Evolutionary conservation across 2,888 invertebrate genomes (phyloP).

Genomic region (Pseudoips prasinana): DNA sequence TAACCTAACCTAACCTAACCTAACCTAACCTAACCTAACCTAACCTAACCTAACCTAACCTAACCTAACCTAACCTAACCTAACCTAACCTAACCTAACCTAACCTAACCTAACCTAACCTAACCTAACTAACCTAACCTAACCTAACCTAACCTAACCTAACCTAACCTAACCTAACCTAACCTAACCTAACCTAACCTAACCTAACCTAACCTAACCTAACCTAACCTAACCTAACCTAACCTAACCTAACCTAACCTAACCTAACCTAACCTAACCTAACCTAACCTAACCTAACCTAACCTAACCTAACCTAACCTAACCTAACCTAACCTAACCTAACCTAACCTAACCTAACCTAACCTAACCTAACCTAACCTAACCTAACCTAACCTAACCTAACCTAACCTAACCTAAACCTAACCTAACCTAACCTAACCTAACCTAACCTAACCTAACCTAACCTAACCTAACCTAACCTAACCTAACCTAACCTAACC

Average conservation of each 20-base stretch:
- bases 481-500: slow-evolving; percentile 15
- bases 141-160: slow-evolving; percentile 23
- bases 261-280: slow-evolving; percentile 15
- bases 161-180: slow-evolving; percentile 23
- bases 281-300: slow-evolving; percentile 10
- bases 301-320: slow-evolving; percentile 21
- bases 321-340: slow-evolving; percentile 9
- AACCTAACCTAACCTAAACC: no score
- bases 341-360: slow-evolving; percentile 18
- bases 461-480: slow-evolving; percentile 18
- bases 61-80: slow-evolving; percentile 23
- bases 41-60: slow-evolving; percentile 23
- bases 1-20: slow-evolving; percentile 19
- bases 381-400: slow-evolving; percentile 18
- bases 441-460: slow-evolving; percentile 18
- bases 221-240: slow-evolving; percentile 24
- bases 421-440: slow-evolving; percentile 14
- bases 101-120: slow-evolving; percentile 13
- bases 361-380: slow-evolving; percentile 19
- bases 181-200: slow-evolving; percentile 28
- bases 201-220: slow-evolving; percentile 24
- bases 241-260: slow-evolving; percentile 22
- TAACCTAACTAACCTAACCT: slow-evolving; percentile 14
- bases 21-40: slow-evolving; percentile 20
- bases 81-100: slow-evolving; percentile 21